Percentiles rank a stretch among this genome's conserved stretches.
These are phyloP conservation scores for Gisinianus flammeolus DNA, from an alignment of 2,888 invertebrate genomes.

Conservation along the genomic window DNA sequence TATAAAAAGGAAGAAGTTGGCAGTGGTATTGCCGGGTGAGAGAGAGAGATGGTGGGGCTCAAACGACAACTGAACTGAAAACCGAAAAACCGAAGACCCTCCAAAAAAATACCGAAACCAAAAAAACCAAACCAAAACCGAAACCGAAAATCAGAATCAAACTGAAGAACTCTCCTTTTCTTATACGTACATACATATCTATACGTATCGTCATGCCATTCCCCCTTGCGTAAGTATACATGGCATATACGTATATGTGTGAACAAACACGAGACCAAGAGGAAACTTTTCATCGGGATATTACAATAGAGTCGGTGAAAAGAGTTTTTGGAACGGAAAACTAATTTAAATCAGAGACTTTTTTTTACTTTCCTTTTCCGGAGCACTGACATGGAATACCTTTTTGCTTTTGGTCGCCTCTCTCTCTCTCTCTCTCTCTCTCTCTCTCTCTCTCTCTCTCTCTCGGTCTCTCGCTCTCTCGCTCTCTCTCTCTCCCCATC, in stretches of 20 bases:
- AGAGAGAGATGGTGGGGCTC: not conserved
- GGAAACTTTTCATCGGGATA: conserved; percentile 39
- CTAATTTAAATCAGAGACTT: conserved; percentile 46
- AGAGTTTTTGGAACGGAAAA: conserved; percentile 45
- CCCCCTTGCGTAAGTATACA: not conserved
- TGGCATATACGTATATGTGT: not conserved
- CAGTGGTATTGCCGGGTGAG: not conserved
- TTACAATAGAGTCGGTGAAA: conserved; percentile 41
- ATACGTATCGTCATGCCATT: no score
- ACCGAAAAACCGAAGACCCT: not conserved
- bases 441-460: not conserved
- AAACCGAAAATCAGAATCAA: not conserved
- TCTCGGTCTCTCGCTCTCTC: conserved; percentile 10
- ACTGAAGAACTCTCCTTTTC: not conserved
- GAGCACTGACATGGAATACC: conserved; percentile 45
- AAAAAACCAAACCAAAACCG: not conserved
- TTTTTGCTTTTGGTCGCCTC: conserved; percentile 39
- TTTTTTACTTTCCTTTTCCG: conserved; percentile 42
- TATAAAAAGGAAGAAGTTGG: not conserved
- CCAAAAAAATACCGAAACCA: not conserved
- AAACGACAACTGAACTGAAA: no score
- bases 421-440: not conserved
- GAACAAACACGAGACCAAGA: conserved; percentile 13
- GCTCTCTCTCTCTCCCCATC: not conserved
- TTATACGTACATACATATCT: not conserved